A percentile compares a stretch with the other conserved stretches of the same genome.
These are phyloP conservation scores for Prunella strophiata DNA, from an alignment of 2,797 vertebrate genomes.

Conservation along the genomic window DNA sequence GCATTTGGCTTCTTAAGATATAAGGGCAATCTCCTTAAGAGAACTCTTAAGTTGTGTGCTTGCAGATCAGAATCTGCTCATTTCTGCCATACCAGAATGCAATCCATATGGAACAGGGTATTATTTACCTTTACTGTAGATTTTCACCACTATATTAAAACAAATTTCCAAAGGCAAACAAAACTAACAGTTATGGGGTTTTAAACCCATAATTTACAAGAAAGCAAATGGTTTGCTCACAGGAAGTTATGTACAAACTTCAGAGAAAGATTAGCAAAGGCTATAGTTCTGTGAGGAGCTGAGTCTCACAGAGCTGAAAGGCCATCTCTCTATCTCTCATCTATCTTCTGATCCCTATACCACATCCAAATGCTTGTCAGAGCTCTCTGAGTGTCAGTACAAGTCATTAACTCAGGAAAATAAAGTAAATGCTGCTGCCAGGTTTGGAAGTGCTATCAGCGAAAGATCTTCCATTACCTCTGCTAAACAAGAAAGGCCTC, in stretches of 20 bases:
- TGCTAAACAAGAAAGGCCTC: background rate
- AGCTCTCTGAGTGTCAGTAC: background rate
- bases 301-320: background rate
- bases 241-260: background rate
- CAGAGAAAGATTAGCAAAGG: background rate
- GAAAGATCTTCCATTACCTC: background rate
- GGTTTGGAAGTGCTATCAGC: background rate
- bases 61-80: background rate
- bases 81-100: background rate
- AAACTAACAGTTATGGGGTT: background rate
- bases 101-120: background rate
- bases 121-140: background rate
- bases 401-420: background rate
- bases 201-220: background rate
- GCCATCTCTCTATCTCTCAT: background rate
- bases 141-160: background rate
- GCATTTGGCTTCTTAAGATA: background rate
- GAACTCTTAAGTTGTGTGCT: background rate
- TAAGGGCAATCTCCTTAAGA: background rate
- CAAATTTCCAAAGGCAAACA: background rate
- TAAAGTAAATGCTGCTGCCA: background rate
- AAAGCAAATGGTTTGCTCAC: background rate
- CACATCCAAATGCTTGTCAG: background rate
- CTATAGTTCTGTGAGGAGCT: background rate
- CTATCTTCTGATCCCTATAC: background rate